These are phyloP conservation scores for Gortyna flavago DNA, from an alignment of 2,888 invertebrate genomes.

Conservation along the genomic window DNA sequence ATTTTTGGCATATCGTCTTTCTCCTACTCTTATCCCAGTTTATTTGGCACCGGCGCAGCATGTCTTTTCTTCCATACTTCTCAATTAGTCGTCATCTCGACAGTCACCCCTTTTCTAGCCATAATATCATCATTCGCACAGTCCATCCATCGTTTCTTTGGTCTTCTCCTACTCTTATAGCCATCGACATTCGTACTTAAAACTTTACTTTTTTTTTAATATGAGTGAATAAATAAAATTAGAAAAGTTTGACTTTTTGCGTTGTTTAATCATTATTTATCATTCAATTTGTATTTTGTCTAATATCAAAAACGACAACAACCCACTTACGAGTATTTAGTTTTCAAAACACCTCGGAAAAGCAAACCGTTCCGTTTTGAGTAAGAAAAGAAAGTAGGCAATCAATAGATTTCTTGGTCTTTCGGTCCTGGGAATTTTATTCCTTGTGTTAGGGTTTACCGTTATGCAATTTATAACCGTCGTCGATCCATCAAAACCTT, in stretches of 20 bases:
- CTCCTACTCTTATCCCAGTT: too few species aligned
- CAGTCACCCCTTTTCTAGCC: too few species aligned
- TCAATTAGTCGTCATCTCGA: too few species aligned
- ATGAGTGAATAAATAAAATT: not conserved
- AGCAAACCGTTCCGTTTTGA: not conserved
- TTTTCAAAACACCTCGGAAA: not conserved
- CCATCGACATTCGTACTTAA: too few species aligned
- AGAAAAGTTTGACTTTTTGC: not conserved
- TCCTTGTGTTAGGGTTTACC: not conserved
- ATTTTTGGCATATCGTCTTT: too few species aligned
- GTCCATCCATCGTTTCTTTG: too few species aligned
- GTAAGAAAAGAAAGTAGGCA: not conserved
- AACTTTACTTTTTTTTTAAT: not conserved
- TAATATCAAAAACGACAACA: not conserved
- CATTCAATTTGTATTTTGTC: not conserved
- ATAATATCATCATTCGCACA: too few species aligned
- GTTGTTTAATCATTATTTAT: not conserved
- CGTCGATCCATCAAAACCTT: slow-evolving; percentile 61
- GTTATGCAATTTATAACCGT: slow-evolving; percentile 47
- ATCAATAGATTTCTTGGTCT: slow-evolving; percentile 19
- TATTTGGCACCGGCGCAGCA: too few species aligned
- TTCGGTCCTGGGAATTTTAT: slow-evolving; percentile 16
- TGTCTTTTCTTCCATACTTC: too few species aligned
- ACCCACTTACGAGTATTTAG: too few species aligned
- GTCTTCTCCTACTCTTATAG: too few species aligned